Percentiles rank a stretch among this genome's conserved stretches.
These are phyloP conservation scores for Antechinus flavipes DNA, from an alignment of 2,113 vertebrate genomes.

Conservation along the genomic window DNA sequence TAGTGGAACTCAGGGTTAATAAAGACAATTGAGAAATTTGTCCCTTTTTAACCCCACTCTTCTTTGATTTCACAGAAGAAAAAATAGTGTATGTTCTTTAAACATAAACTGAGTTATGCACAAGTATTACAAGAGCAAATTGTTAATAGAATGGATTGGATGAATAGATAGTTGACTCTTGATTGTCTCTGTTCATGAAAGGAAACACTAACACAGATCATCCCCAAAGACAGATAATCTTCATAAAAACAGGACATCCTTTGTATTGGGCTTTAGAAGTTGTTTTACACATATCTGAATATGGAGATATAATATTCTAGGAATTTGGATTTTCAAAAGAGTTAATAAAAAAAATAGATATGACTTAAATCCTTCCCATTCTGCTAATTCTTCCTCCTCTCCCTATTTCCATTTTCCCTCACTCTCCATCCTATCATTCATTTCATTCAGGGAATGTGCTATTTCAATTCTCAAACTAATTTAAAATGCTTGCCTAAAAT, in stretches of 20 bases:
- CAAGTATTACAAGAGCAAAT: neutral
- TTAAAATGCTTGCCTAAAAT: neutral
- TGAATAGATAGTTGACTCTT: neutral
- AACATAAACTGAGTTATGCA: neutral
- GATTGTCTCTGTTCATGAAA: neutral
- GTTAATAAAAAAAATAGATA: neutral
- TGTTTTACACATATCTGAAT: constrained; percentile 23
- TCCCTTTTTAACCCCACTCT: neutral
- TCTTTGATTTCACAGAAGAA: neutral
- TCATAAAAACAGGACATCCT: neutral
- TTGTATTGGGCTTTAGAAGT: neutral
- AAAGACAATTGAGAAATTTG: neutral
- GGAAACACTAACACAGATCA: neutral
- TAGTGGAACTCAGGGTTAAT: neutral
- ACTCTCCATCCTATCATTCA: neutral
- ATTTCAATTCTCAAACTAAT: neutral
- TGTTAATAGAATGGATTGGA: neutral
- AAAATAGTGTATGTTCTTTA: neutral
- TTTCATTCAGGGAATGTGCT: neutral
- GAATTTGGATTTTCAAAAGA: constrained; percentile 27
- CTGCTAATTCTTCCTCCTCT: neutral
- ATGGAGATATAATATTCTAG: neutral
- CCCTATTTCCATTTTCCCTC: neutral
- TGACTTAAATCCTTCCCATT: neutral
- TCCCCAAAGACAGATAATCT: neutral